These are phyloP conservation scores for Dicrurus megarhynchus DNA, from an alignment of 2,113 vertebrate species.

Conservation along the genomic window DNA sequence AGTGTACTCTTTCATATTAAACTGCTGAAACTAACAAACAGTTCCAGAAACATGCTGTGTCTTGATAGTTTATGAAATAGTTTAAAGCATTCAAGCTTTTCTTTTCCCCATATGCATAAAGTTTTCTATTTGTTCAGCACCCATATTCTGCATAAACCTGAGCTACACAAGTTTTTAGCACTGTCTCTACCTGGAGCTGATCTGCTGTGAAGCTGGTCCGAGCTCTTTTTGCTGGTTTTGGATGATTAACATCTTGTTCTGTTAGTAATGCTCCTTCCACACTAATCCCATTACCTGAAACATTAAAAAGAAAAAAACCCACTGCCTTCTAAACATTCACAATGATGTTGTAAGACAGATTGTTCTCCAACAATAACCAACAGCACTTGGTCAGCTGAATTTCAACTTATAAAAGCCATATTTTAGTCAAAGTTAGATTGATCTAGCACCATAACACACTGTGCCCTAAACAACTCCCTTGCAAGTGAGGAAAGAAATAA, in stretches of 20 bases:
- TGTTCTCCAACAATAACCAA: not conserved
- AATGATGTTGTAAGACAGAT: not conserved
- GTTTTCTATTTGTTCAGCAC: not conserved
- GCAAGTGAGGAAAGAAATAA: not conserved
- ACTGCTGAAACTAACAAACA: slow-evolving; percentile 11
- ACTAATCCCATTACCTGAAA: slow-evolving; percentile 86
- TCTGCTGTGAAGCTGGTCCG: slow-evolving; percentile 98
- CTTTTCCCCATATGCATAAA: not conserved
- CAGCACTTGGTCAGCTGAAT: not conserved
- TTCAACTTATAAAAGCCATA: not conserved
- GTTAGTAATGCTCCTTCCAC: slow-evolving; percentile 90
- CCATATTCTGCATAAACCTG: not conserved
- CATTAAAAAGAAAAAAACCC: slow-evolving; percentile 23
- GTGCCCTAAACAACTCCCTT: not conserved
- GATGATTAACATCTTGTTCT: slow-evolving; percentile 90
- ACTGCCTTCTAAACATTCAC: not conserved
- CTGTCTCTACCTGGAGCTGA: slow-evolving; percentile 88
- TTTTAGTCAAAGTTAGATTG: not conserved
- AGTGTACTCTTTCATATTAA: slow-evolving; percentile 14
- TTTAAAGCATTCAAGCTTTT: not conserved
- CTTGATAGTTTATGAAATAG: slow-evolving; percentile 35
- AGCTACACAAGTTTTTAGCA: not conserved
- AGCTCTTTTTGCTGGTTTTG: slow-evolving; percentile 95
- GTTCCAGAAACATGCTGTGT: slow-evolving; percentile 39
- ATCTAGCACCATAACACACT: not conserved